Percentiles rank a stretch among this genome's conserved stretches.
Evolutionary conservation across 2,797 vertebrate species (phyloP).

Genomic region (Diplodus puntazzo): DNA sequence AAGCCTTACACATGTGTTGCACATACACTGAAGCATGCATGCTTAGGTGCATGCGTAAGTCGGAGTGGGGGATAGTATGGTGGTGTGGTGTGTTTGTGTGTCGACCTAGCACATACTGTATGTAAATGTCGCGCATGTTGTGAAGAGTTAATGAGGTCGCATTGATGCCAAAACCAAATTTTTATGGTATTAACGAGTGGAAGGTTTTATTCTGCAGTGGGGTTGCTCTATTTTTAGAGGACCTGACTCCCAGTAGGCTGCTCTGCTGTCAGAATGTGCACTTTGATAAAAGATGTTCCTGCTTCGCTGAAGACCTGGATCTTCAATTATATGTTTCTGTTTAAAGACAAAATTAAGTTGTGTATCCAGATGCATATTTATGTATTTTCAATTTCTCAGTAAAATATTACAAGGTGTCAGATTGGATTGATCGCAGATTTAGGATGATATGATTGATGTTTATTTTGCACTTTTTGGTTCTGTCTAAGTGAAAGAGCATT

Average conservation of each 20-base stretch:
- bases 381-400: slow-evolving; percentile 6
- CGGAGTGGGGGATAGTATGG: neutral
- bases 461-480: too few species aligned
- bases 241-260: slow-evolving; percentile 18
- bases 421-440: slow-evolving; percentile 6
- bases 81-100: slow-evolving; percentile 16
- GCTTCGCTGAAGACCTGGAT: slow-evolving; percentile 9
- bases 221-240: slow-evolving; percentile 49
- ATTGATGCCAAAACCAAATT: slow-evolving; percentile 34
- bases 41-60: slow-evolving; percentile 43
- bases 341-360: neutral
- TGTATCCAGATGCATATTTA: neutral
- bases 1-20: slow-evolving; percentile 52
- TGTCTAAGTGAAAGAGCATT: neutral
- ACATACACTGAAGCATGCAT: slow-evolving; percentile 42
- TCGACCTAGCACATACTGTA: neutral
- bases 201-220: slow-evolving; percentile 39
- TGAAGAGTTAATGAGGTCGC: slow-evolving; percentile 27
- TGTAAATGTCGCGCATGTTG: slow-evolving; percentile 10
- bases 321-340: slow-evolving; percentile 2
- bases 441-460: neutral
- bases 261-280: slow-evolving; percentile 29
- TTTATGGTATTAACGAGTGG: slow-evolving; percentile 24
- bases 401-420: neutral
- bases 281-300: slow-evolving; percentile 23